phyloP scores from a whole-genome alignment of 1,140 invertebrate genomes.

The Bilobella aurantiaca region DNA sequence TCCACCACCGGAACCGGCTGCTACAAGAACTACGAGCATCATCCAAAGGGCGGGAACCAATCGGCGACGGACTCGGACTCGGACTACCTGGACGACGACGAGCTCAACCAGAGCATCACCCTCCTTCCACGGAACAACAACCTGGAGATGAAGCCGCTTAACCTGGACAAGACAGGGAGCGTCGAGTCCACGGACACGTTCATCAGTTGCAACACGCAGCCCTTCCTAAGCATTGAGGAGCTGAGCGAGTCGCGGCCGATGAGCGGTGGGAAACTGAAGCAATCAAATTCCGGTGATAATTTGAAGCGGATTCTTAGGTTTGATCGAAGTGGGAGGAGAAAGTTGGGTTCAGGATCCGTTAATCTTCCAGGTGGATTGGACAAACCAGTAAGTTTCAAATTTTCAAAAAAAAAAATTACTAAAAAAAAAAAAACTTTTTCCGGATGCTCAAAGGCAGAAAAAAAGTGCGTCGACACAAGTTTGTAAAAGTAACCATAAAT shows the following conservation, averaged over 20 bases:
- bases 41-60: constrained; percentile 11
- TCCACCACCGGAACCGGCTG: constrained; percentile 65
- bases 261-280: constrained; percentile 3
- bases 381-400: constrained; percentile 1
- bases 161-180: background rate
- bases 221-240: constrained; percentile 1
- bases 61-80: background rate
- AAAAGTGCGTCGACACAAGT: background rate
- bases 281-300: constrained; percentile 6
- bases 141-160: background rate
- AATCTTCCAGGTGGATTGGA: background rate
- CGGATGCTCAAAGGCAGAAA: too few species aligned
- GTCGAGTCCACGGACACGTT: constrained; percentile 3
- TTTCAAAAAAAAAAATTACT: too few species aligned
- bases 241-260: background rate
- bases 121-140: background rate
- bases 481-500: too few species aligned
- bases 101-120: background rate
- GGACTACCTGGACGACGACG: background rate
- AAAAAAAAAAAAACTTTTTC: too few species aligned
- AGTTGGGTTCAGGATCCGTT: background rate
- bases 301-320: background rate
- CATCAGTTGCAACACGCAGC: constrained; percentile 4
- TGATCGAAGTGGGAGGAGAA: background rate
- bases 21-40: constrained; percentile 62